phyloP scores from a whole-genome alignment of 2,113 vertebrate genomes.

The Phalacrocorax brasilianus region DNA sequence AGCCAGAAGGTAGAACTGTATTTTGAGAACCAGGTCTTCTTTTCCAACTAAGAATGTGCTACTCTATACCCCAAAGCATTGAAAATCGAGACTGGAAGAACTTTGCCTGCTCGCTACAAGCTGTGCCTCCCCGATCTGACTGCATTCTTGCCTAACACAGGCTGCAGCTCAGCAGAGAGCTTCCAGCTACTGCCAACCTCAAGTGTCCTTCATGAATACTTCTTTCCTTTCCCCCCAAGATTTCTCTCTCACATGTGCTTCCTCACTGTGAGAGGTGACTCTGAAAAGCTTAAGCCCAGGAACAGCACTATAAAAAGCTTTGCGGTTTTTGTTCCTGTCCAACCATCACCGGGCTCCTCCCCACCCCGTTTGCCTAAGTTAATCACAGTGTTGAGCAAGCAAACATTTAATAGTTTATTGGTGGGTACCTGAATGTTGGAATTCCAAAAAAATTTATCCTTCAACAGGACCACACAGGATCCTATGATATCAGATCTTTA shows the following conservation, averaged over 20 bases:
- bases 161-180: background rate
- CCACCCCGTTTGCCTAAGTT: rapidly evolving
- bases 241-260: background rate
- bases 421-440: background rate
- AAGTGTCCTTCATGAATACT: background rate
- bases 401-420: background rate
- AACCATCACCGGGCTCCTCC: background rate
- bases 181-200: background rate
- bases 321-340: background rate
- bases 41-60: background rate
- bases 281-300: background rate
- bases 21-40: background rate
- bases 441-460: background rate
- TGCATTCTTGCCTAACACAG: background rate
- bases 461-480: background rate
- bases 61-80: background rate
- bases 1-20: background rate
- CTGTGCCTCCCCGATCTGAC: background rate
- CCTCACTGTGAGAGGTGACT: background rate
- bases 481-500: background rate
- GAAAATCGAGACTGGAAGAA: background rate
- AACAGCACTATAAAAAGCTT: background rate
- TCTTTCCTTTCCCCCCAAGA: background rate
- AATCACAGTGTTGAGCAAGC: background rate
- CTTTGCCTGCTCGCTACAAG: background rate